Percentiles rank a stretch among this genome's conserved stretches.
Evolutionary conservation across 35 echinoderm and acorn worm species (phyloP).

Genomic region (Heliocidaris tuberculata): DNA sequence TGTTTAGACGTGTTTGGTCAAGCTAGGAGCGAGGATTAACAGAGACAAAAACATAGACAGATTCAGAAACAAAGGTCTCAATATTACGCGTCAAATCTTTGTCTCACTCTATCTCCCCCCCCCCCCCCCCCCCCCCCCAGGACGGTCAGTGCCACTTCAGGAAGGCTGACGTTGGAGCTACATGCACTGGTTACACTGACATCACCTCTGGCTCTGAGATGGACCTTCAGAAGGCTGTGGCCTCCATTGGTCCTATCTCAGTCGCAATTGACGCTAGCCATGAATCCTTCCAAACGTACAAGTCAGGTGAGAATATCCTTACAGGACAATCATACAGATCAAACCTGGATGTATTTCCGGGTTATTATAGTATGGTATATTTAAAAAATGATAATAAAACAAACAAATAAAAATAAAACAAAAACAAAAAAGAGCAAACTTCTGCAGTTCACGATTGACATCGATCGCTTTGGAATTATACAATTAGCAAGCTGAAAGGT

Average conservation of each 20-base stretch:
- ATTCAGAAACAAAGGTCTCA: too few species aligned
- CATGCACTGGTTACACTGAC: slow-evolving; percentile 58
- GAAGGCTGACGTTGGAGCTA: slow-evolving; percentile 32
- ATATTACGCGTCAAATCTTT: not conserved
- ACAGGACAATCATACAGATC: too few species aligned
- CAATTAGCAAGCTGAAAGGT: too few species aligned
- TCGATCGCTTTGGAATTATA: too few species aligned
- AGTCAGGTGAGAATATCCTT: slow-evolving; percentile 36
- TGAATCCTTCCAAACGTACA: slow-evolving; percentile 78
- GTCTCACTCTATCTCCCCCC: not conserved
- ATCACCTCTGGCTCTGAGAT: slow-evolving; percentile 62
- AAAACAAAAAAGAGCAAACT: too few species aligned
- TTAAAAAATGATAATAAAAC: too few species aligned
- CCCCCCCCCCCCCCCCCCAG: not conserved
- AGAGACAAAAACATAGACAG: too few species aligned
- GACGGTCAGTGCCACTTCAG: slow-evolving; percentile 53
- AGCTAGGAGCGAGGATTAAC: too few species aligned
- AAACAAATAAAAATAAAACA: too few species aligned
- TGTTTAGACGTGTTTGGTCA: too few species aligned
- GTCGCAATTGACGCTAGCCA: slow-evolving; percentile 85
- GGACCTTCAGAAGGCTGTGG: slow-evolving; percentile 62
- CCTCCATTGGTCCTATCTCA: slow-evolving; percentile 69
- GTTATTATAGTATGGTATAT: too few species aligned
- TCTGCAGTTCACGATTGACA: too few species aligned
- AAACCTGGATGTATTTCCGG: not conserved